Percentiles rank a stretch among this genome's conserved stretches.
Evolutionary conservation across 2,888 invertebrate genomes (phyloP).

Genomic region (Xanthia icteritia): DNA sequence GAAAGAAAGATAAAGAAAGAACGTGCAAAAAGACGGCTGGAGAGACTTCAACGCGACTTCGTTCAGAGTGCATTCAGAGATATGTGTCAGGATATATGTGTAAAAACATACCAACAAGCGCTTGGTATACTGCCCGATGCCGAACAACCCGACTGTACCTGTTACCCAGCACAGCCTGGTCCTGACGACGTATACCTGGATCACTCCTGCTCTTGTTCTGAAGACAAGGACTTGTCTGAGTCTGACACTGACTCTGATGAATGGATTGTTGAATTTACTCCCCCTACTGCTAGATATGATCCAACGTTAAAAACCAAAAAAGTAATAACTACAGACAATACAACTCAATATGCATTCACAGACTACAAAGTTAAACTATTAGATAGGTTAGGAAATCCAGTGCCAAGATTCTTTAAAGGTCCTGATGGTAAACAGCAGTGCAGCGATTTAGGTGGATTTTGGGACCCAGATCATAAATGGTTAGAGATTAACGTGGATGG

Average conservation of each 20-base stretch:
- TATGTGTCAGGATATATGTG: constrained; percentile 86
- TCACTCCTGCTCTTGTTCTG: constrained; percentile 85
- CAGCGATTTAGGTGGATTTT: constrained; percentile 88
- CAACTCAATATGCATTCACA: constrained; percentile 82
- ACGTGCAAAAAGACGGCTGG: constrained; percentile 80
- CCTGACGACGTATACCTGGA: constrained; percentile 75
- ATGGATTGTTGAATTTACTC: constrained; percentile 88
- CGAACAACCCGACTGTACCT: constrained; percentile 82
- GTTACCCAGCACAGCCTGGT: constrained; percentile 79
- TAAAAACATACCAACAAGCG: constrained; percentile 87
- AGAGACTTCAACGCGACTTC: constrained; percentile 83
- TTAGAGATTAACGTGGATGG: constrained; percentile 85
- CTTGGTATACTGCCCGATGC: constrained; percentile 81
- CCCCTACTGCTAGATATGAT: constrained; percentile 83
- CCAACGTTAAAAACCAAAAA: constrained; percentile 80
- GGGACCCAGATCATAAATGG: constrained; percentile 84
- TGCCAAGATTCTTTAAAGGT: constrained; percentile 85
- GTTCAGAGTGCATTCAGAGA: constrained; percentile 85
- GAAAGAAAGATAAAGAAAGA: constrained; percentile 81
- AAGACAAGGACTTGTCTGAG: constrained; percentile 74
- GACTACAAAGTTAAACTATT: constrained; percentile 84
- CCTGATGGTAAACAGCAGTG: constrained; percentile 85
- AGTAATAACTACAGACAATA: constrained; percentile 72
- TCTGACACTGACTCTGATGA: constrained; percentile 86
- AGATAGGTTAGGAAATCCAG: constrained; percentile 82